These are phyloP conservation scores for Nycteola revayana DNA, from an alignment of 2,888 invertebrate species.

Conservation along the genomic window DNA sequence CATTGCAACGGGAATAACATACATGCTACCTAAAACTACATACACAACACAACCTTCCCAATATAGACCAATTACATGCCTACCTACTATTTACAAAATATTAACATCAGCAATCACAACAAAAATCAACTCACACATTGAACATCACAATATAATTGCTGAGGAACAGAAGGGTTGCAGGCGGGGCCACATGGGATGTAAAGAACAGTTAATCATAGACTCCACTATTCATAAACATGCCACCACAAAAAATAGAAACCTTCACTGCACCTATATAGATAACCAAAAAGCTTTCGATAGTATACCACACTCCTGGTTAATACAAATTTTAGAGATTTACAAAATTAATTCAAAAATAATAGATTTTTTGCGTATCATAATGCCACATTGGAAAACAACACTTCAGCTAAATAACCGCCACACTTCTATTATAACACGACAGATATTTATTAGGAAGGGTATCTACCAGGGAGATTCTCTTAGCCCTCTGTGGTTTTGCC, in stretches of 20 bases:
- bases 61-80: constrained; percentile 10
- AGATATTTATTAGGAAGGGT: too few relatives aligned
- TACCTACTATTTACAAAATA: too few relatives aligned
- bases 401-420: not conserved
- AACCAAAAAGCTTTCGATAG: constrained; percentile 19
- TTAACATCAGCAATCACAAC: constrained; percentile 6
- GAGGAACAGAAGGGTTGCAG: too few relatives aligned
- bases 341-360: too few relatives aligned
- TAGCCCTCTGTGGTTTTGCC: too few relatives aligned
- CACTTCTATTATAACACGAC: too few relatives aligned
- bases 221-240: too few relatives aligned
- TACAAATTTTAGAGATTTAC: constrained; percentile 7
- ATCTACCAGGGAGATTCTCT: too few relatives aligned
- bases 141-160: constrained; percentile 5
- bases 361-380: not conserved
- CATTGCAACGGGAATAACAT: too few relatives aligned
- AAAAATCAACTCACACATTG: constrained; percentile 11
- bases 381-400: not conserved
- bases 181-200: too few relatives aligned
- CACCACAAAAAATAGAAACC: too few relatives aligned
- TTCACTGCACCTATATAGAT: constrained; percentile 6
- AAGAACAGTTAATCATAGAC: too few relatives aligned
- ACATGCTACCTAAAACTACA: constrained; percentile 13
- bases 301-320: constrained; percentile 16
- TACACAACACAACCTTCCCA: constrained; percentile 13